Base-by-base conservation (phyloP, 1,140 invertebrate species). In the Tetraneura akinire region DNA sequence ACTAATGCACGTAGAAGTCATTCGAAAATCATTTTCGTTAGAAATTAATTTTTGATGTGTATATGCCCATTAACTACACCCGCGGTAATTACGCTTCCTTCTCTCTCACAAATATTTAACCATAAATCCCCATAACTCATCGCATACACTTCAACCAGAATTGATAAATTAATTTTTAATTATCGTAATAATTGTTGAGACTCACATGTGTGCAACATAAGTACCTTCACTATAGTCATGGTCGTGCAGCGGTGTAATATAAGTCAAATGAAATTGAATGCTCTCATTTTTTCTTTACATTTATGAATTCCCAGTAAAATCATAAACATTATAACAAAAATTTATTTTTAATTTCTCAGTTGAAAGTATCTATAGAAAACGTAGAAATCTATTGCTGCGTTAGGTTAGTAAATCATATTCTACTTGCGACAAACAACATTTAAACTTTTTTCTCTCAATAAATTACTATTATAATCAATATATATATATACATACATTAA, bases 141-240 rank as follows among this genome's bases (percentile, higher is more conserved):
- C 74, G 55, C 62, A 60, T 26, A 29, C 55, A 42, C 71, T 74
- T 74, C 71, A 74, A 74, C 51, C 29, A 60, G 37, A 62, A 37
- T 78, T 78, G 74, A 78, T 78, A 78, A 78, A 78, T 78, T 42
- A 62, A 78, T 78, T 78, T 78, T 78, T 78, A 78, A 78, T 78
- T 78, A 78, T 78, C 55, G 37, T 47, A 60, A 78, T 78, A 62
- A 42, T 21, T 78, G 74, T 47, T 37, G 32, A 60, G 74, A 23
- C 74, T 23, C 73, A 60, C 55, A 78, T 62, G 55, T 78, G 74
- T 45, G 37, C 32, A 37, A 62, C 74, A 78, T 78, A n/a, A n/a
- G n/a, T n/a, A 47, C 74, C 55, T 55, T 57, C 23, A 6, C 16
- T 23, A n/a, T n/a, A n/a, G n/a, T n/a, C n/a, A n/a, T n/a, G 10